phyloP scores from a whole-genome alignment of 2,888 invertebrate genomes.

The Erpobdella octoculata region DNA sequence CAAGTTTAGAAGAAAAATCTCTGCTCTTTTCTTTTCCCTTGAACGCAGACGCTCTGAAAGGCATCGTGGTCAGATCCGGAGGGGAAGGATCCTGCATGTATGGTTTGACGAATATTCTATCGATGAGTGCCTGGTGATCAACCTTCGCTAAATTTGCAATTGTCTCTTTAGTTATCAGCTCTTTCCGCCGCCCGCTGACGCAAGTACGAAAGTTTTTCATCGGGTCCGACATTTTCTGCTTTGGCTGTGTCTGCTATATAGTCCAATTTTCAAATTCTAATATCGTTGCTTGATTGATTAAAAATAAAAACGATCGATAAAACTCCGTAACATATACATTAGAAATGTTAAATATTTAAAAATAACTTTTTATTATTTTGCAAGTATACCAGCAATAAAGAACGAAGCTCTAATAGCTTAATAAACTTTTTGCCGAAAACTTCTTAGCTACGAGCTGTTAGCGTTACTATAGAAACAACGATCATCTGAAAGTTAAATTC shows the following conservation, averaged over 20 bases:
- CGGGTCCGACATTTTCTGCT: not conserved
- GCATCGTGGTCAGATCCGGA: conserved; percentile 4
- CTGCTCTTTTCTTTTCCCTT: conserved; percentile 6
- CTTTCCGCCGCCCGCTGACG: conserved; percentile 22
- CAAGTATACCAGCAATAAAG: no score
- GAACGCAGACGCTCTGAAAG: not conserved
- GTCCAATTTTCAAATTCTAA: no score
- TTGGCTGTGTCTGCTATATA: not conserved
- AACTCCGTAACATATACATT: no score
- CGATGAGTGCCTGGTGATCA: conserved; percentile 10
- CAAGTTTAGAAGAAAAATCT: not conserved
- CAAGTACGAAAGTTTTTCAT: conserved; percentile 16
- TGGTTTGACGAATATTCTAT: conserved; percentile 24
- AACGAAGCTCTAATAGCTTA: no score
- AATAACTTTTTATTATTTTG: not conserved
- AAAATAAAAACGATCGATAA: no score
- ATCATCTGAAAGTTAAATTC: no score
- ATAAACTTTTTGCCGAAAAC: no score
- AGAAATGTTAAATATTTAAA: no score
- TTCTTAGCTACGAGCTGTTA: no score
- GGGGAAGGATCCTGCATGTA: not conserved
- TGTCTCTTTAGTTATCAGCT: conserved; percentile 7
- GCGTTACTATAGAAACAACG: no score
- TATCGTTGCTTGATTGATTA: no score
- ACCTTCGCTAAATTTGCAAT: conserved; percentile 15